Evolutionary conservation across 2,113 vertebrate genomes (phyloP).

Genomic region (Phainopepla nitens): DNA sequence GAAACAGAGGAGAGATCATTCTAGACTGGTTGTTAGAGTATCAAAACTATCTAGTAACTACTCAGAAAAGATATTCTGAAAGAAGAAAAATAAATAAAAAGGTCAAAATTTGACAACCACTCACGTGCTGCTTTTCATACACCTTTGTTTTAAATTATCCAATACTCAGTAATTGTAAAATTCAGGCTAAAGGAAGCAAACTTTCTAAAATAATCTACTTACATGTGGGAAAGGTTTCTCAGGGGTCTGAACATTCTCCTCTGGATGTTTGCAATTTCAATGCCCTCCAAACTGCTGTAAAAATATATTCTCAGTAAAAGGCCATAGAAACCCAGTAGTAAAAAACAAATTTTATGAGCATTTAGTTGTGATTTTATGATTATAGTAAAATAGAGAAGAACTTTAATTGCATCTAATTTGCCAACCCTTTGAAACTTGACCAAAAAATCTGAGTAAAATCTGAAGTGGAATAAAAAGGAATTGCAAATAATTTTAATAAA

Average conservation of each 20-base stretch:
- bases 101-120: background rate
- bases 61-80: background rate
- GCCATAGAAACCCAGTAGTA: background rate
- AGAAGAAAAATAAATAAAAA: background rate
- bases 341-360: background rate
- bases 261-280: constrained; percentile 92
- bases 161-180: background rate
- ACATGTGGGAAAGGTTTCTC: constrained; percentile 92
- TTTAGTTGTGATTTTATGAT: background rate
- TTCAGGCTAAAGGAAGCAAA: background rate
- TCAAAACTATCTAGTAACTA: background rate
- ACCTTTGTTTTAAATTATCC: background rate
- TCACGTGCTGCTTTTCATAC: background rate
- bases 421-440: background rate
- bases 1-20: background rate
- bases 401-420: background rate
- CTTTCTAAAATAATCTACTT: constrained; percentile 67
- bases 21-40: background rate
- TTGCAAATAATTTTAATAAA: background rate
- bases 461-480: background rate
- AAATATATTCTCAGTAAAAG: constrained; percentile 42
- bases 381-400: background rate
- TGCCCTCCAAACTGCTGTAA: constrained; percentile 90
- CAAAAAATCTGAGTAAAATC: background rate
- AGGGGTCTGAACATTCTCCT: constrained; percentile 91